A percentile compares a stretch with the other conserved stretches of the same genome.
Conservation (phyloP, 2,113 vertebrate genomes). For the Noctilio leporinus region DNA sequence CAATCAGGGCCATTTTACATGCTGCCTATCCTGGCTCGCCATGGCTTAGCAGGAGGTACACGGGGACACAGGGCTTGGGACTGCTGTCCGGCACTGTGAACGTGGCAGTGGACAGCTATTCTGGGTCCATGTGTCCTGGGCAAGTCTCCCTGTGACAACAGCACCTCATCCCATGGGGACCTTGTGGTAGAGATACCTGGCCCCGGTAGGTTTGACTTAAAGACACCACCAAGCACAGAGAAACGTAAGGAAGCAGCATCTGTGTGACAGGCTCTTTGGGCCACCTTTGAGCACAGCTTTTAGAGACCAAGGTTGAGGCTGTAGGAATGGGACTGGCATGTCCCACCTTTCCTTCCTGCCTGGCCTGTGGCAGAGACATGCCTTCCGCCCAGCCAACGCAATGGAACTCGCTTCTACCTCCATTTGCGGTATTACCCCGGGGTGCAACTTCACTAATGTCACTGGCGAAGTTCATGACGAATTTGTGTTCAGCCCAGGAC, state of each 20-base stretch:
- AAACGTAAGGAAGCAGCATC: fast-evolving
- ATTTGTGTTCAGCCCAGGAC: not conserved
- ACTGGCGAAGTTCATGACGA: not conserved
- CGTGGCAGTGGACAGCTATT: not conserved
- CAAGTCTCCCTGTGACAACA: fast-evolving
- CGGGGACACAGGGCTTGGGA: not conserved
- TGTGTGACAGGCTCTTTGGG: fast-evolving
- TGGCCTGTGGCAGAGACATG: fast-evolving
- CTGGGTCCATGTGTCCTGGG: fast-evolving
- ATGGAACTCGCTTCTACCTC: fast-evolving
- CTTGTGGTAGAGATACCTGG: not conserved
- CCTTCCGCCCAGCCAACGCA: not conserved
- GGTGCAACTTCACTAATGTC: not conserved
- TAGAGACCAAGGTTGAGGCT: fast-evolving
- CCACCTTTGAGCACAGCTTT: not conserved
- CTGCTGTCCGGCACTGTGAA: fast-evolving
- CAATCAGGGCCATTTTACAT: not conserved
- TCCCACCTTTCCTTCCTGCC: not conserved
- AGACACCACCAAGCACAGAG: fast-evolving
- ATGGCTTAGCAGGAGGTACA: fast-evolving
- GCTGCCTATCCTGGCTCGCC: fast-evolving
- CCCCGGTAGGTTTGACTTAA: not conserved
- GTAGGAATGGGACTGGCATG: fast-evolving
- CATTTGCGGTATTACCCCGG: fast-evolving
- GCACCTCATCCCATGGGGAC: not conserved